Evolutionary conservation across 2,888 invertebrate species (phyloP), one percentile per base, ranked within the genome.

Genomic region (Luffia ferchaultella): DNA sequence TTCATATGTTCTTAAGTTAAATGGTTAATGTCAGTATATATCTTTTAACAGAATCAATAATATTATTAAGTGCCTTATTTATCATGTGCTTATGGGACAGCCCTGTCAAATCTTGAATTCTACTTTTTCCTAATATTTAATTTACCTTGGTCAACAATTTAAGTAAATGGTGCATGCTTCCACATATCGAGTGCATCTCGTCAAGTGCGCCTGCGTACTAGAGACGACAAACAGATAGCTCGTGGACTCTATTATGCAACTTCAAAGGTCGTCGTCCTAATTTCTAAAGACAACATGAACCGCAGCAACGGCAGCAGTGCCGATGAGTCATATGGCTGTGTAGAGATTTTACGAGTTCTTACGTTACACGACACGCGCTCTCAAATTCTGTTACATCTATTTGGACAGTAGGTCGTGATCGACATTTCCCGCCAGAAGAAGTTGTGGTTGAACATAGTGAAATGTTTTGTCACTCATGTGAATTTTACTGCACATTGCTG

Each of bases 181-280:
- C 30, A 30, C 30, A 12, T 12, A 30, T 7, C 30, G 12, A 30
- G 30, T 30, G 30, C 30, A 12, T 30, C 12, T 30, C 12, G 12
- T 7, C 12, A 12, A 30, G 3, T 12, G 12, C 12, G 30, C 5
- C 30, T 12, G 5, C 5, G 30, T 30, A 30, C 3, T 30, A 30
- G 30, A 30, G 30, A 30, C 30, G 30, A 30, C 30, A n/a, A n/a
- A n/a, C n/a, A 7, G 30, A 30, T 30, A 30, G 30, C 53, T 57
- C 58, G 45, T 62, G 59, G 60, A 54, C 57, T 56, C 59, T 58
- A 64, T 73, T 72, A 71, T 68, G 73, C 63, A 75, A 75, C 63
- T 20, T 44, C 45, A 53, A 63, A 60, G 75, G 73, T 75, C 75
- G 64, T 62, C 60, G 75, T 56, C 73, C 74, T 61, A 74, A 70